phyloP scores from a whole-genome alignment of 2,113 vertebrate species.

The Mungos mungo region DNA sequence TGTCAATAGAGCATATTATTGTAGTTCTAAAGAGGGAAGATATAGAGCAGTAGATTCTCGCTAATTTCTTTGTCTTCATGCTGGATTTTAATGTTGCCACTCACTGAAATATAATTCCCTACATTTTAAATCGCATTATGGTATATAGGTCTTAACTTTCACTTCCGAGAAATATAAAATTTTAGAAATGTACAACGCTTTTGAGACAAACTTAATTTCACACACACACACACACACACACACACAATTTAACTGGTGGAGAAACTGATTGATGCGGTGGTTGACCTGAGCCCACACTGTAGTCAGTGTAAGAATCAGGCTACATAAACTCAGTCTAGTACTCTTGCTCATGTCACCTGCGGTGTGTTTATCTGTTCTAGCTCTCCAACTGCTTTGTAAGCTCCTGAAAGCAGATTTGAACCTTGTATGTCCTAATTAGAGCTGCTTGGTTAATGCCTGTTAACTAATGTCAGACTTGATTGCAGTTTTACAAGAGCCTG shows the following conservation, averaged over 20 bases:
- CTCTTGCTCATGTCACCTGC: neutral
- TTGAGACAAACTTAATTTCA: neutral
- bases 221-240: neutral
- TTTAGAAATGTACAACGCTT: neutral
- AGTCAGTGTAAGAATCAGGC: neutral
- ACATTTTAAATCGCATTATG: neutral
- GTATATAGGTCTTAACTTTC: neutral
- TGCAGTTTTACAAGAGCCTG: neutral
- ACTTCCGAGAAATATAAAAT: neutral
- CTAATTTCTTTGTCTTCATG: neutral
- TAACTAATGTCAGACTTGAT: neutral
- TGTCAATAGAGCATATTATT: slow-evolving; percentile 64
- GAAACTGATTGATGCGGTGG: neutral
- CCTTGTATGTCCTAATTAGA: neutral
- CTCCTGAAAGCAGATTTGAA: neutral
- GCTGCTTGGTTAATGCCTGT: neutral
- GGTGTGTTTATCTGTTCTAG: neutral
- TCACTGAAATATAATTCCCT: neutral
- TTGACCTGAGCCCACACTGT: neutral
- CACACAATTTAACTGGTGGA: neutral
- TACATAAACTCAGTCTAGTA: neutral
- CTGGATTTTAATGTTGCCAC: neutral
- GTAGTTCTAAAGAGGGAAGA: slow-evolving; percentile 57
- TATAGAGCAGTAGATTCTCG: neutral
- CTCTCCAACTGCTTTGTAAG: neutral